Conservation (phyloP, 2,888 invertebrate species). For the Kryphioiulus occultus region DNA sequence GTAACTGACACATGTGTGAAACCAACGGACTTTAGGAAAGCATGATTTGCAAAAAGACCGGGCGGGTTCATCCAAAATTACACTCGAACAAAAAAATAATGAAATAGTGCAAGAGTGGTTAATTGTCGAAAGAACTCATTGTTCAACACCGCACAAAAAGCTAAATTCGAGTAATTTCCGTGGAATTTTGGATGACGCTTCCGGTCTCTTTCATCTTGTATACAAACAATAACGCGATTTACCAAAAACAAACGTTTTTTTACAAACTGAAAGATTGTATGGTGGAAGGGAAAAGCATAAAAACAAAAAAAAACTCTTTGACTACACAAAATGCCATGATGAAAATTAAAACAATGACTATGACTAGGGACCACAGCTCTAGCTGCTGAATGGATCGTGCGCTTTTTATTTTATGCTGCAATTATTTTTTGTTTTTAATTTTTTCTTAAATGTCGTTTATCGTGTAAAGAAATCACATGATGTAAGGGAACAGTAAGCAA, state of each 20-base stretch:
- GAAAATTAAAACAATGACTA: slow-evolving; percentile 51
- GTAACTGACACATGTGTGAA: neutral
- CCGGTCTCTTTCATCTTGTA: neutral
- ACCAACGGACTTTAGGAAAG: slow-evolving; percentile 8
- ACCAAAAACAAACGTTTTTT: slow-evolving; percentile 4
- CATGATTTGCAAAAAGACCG: neutral
- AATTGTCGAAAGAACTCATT: neutral
- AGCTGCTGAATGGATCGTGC: slow-evolving; percentile 40
- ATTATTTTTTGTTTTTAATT: slow-evolving; percentile 25
- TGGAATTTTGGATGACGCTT: neutral
- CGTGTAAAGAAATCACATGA: neutral
- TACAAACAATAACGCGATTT: neutral
- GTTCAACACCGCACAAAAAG: neutral
- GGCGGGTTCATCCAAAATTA: neutral
- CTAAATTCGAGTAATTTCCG: neutral
- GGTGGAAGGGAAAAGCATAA: neutral
- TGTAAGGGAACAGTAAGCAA: neutral
- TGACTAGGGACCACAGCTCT: slow-evolving; percentile 52
- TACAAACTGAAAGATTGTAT: neutral
- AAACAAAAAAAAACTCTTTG: neutral
- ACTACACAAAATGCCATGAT: slow-evolving; percentile 47
- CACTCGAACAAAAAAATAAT: neutral
- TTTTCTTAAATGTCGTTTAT: neutral
- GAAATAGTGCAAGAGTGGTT: neutral
- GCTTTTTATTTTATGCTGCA: slow-evolving; percentile 24